A percentile compares a stretch with the other conserved stretches of the same genome.
These are phyloP conservation scores for Epizoanthus fatuus DNA, from an alignment of 92 coral and sea anemone species.

Conservation along the genomic window DNA sequence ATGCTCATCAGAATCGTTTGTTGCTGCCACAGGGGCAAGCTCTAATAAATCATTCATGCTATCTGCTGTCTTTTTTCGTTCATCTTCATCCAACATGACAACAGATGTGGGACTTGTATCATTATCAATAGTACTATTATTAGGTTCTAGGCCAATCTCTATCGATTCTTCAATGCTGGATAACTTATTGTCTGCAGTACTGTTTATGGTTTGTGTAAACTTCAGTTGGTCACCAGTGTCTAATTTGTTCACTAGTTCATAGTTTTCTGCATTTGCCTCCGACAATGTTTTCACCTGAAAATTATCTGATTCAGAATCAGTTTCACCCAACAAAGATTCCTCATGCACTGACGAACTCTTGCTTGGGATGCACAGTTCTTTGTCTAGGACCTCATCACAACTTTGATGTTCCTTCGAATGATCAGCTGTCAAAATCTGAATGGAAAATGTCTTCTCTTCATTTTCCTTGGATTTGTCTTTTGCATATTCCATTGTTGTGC, in stretches of 20 bases:
- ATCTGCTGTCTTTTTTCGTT: not conserved
- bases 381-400: not conserved
- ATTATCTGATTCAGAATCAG: not conserved
- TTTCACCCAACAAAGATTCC: not conserved
- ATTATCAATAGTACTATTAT: not conserved
- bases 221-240: not conserved
- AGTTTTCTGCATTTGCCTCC: not conserved
- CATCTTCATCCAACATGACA: not conserved
- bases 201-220: not conserved
- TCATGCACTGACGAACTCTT: not conserved
- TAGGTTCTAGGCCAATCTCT: not conserved
- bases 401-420: not conserved
- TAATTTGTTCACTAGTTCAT: not conserved
- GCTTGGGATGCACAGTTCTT: not conserved
- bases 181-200: not conserved
- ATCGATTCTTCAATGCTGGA: not conserved
- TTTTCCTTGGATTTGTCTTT: slow-evolving; percentile 1
- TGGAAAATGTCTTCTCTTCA: not conserved
- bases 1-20: not conserved
- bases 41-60: not conserved
- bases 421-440: not conserved
- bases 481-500: not conserved
- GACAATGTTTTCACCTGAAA: not conserved
- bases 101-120: not conserved
- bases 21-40: not conserved